Evolutionary conservation across 2,113 vertebrate species (phyloP).

Genomic region (Gallinago paraguaiae): DNA sequence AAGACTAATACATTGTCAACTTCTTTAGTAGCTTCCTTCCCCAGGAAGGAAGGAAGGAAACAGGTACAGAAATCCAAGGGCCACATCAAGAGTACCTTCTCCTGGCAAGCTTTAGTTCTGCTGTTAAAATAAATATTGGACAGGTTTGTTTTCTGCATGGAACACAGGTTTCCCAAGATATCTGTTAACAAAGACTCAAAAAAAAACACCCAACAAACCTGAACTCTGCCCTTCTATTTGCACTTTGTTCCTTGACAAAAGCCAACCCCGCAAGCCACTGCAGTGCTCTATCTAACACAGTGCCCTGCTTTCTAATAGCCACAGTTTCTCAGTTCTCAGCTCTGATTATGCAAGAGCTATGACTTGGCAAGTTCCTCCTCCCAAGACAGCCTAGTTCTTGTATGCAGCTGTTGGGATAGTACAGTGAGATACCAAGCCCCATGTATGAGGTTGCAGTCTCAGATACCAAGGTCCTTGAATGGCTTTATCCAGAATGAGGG

Average conservation of each 20-base stretch:
- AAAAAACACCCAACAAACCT: not conserved
- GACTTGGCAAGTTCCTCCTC: constrained; percentile 60
- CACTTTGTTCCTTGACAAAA: constrained; percentile 8
- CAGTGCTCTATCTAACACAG: not conserved
- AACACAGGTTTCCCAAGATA: not conserved
- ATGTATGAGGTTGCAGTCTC: not conserved
- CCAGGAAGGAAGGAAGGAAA: not conserved
- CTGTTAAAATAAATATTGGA: not conserved
- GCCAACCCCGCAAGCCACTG: not conserved
- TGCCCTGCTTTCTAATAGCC: not conserved
- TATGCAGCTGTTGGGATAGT: not conserved
- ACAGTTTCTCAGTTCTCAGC: not conserved
- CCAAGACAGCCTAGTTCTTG: not conserved
- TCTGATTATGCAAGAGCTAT: constrained; percentile 48
- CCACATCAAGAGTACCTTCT: not conserved
- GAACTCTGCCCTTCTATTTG: constrained; percentile 4
- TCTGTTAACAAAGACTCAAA: not conserved
- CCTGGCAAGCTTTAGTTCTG: not conserved
- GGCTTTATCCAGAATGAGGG: not conserved
- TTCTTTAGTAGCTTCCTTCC: not conserved
- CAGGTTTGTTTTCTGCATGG: not conserved
- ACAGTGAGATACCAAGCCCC: not conserved
- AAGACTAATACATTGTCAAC: not conserved
- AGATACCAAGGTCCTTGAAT: not conserved
- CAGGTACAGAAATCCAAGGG: not conserved